A percentile compares a stretch with the other conserved stretches of the same genome.
phyloP scores from a whole-genome alignment of 2,113 vertebrate species.

The Upupa epops region DNA sequence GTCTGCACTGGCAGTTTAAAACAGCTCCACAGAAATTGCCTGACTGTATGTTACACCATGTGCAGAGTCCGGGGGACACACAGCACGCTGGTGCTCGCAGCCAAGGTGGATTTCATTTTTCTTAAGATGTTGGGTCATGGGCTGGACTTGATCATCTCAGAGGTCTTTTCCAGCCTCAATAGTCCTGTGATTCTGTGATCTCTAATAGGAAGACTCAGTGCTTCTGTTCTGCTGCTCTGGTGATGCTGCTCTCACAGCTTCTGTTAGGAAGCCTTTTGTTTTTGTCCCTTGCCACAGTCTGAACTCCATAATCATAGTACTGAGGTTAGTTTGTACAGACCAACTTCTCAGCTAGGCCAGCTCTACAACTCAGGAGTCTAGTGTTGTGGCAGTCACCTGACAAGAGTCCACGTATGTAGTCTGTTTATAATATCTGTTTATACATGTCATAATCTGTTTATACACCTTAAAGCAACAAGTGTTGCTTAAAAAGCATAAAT shows the following conservation, averaged over 20 bases:
- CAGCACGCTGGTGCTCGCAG: neutral
- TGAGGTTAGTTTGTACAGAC: neutral
- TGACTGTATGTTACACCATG: fast-evolving
- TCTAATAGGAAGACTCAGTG: neutral
- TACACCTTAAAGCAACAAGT: neutral
- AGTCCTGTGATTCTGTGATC: too few species aligned
- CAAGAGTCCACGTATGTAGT: neutral
- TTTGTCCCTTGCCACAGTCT: neutral
- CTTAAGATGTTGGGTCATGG: too few species aligned
- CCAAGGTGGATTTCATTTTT: neutral
- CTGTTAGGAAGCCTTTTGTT: neutral
- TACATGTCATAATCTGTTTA: neutral
- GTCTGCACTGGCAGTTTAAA: neutral
- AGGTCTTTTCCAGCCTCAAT: too few species aligned
- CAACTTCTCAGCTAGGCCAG: neutral
- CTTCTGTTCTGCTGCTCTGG: neutral
- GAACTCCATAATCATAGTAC: neutral
- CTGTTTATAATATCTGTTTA: neutral
- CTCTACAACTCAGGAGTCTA: neutral
- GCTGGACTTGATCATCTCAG: too few species aligned
- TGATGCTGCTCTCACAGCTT: neutral
- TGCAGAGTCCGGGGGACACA: neutral
- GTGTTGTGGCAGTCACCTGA: fast-evolving
- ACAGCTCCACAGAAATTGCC: neutral
- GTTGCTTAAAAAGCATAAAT: neutral